Percentiles rank a stretch among this genome's conserved stretches.
phyloP scores from a whole-genome alignment of 2,888 invertebrate species.

The Conomelus anceps region DNA sequence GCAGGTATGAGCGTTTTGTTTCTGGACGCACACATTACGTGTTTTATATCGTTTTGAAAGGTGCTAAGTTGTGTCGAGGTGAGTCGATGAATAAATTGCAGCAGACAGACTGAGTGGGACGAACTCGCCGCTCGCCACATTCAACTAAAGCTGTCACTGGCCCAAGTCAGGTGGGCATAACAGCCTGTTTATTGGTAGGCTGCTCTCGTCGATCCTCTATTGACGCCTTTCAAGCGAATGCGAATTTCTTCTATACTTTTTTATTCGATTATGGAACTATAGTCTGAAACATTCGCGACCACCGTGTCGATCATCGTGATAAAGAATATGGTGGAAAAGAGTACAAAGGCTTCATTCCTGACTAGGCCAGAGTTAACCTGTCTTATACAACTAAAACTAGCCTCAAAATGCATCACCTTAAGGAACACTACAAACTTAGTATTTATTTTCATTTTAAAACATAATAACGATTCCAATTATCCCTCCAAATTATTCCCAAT shows the following conservation, averaged over 20 bases:
- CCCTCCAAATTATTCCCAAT: no score
- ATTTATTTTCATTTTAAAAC: no score
- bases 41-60: neutral
- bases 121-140: neutral
- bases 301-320: neutral
- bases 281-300: neutral
- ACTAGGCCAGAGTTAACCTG: no score
- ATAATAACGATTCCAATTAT: no score
- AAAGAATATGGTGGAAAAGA: neutral
- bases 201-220: neutral
- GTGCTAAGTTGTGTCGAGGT: neutral
- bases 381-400: no score
- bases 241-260: neutral
- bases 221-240: neutral
- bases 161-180: neutral
- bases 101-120: neutral
- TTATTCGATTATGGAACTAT: neutral
- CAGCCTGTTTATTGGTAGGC: neutral
- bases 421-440: no score
- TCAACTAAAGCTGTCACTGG: neutral
- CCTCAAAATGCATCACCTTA: no score
- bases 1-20: neutral
- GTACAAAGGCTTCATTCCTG: neutral
- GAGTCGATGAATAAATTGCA: neutral
- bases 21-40: neutral